A percentile compares a stretch with the other conserved stretches of the same genome.
These are phyloP conservation scores for Carapus acus DNA, from an alignment of 2,797 vertebrate genomes.

Conservation along the genomic window DNA sequence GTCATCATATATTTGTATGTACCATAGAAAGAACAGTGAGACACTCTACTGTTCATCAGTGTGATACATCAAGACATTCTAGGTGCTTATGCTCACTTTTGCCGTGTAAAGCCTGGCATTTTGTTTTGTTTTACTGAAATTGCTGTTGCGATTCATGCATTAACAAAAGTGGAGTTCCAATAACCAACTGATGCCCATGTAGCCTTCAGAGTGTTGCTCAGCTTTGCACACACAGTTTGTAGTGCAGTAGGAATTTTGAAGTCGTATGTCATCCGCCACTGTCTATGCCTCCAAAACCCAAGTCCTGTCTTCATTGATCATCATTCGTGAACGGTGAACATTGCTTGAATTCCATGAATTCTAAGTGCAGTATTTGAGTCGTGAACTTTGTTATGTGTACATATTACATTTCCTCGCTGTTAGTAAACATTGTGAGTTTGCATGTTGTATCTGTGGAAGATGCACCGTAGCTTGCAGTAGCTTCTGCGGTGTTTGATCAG, in stretches of 20 bases:
- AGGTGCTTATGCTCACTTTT: conserved; percentile 27
- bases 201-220: conserved; percentile 48
- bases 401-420: conserved; percentile 40
- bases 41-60: conserved; percentile 1
- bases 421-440: conserved; percentile 56
- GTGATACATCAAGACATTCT: conserved; percentile 17
- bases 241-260: conserved; percentile 35
- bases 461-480: conserved; percentile 59
- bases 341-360: conserved; percentile 76
- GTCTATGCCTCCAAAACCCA: conserved; percentile 51
- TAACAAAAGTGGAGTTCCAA: too few relatives aligned
- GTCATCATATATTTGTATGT: conserved; percentile 20
- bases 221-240: conserved; percentile 49
- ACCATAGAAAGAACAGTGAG: conserved; percentile 7
- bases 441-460: conserved; percentile 70
- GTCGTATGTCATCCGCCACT: conserved; percentile 38
- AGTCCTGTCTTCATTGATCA: conserved; percentile 55
- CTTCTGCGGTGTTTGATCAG: conserved; percentile 39
- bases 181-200: conserved; percentile 50
- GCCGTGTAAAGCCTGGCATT: conserved; percentile 29
- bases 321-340: conserved; percentile 71
- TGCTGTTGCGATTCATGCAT: neutral
- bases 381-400: conserved; percentile 25
- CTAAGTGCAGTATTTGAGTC: conserved; percentile 59
- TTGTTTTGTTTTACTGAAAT: conserved; percentile 2